These are phyloP conservation scores for Exephanes ischioxanthus DNA, from an alignment of 2,888 invertebrate species.

Conservation along the genomic window DNA sequence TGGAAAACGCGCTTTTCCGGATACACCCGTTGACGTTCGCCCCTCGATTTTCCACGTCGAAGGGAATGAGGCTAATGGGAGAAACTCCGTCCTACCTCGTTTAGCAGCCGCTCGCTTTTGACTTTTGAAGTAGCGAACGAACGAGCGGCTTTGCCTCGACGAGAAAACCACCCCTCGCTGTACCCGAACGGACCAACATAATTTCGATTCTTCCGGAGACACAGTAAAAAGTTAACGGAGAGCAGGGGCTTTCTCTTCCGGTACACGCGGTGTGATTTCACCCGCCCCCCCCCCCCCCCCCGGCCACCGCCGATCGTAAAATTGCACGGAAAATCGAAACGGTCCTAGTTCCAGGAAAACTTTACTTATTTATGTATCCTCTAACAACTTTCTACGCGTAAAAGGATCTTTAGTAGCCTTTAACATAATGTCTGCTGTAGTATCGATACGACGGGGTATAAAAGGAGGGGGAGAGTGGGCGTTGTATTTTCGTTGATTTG, in stretches of 20 bases:
- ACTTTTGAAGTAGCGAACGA: slow-evolving; percentile 3
- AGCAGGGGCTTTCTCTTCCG: background rate
- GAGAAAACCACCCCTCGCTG: background rate
- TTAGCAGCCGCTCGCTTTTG: slow-evolving; percentile 9
- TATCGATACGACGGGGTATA: background rate
- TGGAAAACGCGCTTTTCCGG: slow-evolving; percentile 12
- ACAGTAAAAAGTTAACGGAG: slow-evolving; percentile 11
- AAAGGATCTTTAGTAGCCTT: slow-evolving; percentile 11
- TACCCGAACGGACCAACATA: background rate
- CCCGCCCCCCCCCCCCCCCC: no score
- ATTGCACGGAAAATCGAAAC: slow-evolving; percentile 1
- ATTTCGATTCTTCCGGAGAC: slow-evolving; percentile 4
- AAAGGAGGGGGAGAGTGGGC: no score
- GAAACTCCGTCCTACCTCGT: slow-evolving; percentile 1
- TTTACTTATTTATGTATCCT: slow-evolving; percentile 17
- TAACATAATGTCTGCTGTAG: slow-evolving; percentile 8
- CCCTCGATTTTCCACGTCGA: slow-evolving; percentile 41
- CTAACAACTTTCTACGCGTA: background rate
- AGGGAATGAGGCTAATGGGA: slow-evolving; percentile 35
- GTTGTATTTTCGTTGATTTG: background rate
- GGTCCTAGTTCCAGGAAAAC: slow-evolving; percentile 28
- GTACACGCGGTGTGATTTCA: background rate
- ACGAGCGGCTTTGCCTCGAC: slow-evolving; percentile 1
- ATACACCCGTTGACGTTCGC: slow-evolving; percentile 38
- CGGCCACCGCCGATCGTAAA: background rate